phyloP scores from a whole-genome alignment of 2,888 invertebrate species.

The Mesorhabditis belari region DNA sequence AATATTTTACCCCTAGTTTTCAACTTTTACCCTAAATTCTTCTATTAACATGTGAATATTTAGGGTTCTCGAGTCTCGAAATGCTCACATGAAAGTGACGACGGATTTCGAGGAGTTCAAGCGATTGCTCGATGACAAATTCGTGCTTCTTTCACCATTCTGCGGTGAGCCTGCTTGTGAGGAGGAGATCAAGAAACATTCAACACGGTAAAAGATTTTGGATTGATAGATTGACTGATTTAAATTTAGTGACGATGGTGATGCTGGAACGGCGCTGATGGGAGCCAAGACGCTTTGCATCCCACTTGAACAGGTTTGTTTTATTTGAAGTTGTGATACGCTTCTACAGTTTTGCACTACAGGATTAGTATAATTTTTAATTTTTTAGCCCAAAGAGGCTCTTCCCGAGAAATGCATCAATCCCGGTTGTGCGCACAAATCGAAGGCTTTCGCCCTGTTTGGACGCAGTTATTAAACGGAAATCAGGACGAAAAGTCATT shows the following conservation, averaged over 20 bases:
- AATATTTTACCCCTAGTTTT: not conserved
- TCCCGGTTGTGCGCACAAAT: slow-evolving; percentile 72
- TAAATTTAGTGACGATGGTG: slow-evolving; percentile 55
- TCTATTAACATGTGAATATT: slow-evolving; percentile 14
- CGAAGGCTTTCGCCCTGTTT: slow-evolving; percentile 81
- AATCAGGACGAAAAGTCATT: too few species aligned
- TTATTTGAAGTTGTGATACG: slow-evolving; percentile 7
- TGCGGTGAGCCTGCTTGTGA: slow-evolving; percentile 84
- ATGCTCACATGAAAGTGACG: slow-evolving; percentile 67
- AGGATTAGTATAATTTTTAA: not conserved
- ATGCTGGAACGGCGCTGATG: slow-evolving; percentile 62
- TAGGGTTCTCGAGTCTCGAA: slow-evolving; percentile 74
- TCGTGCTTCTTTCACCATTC: slow-evolving; percentile 86
- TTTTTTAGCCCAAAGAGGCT: slow-evolving; percentile 24
- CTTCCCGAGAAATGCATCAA: slow-evolving; percentile 70
- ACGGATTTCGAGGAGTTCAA: slow-evolving; percentile 78
- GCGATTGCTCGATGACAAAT: slow-evolving; percentile 74
- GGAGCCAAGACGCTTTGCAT: slow-evolving; percentile 98
- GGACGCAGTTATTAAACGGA: slow-evolving; percentile 80
- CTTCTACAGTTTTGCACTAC: not conserved
- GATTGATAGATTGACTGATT: slow-evolving; percentile 64
- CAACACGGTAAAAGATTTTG: slow-evolving; percentile 29
- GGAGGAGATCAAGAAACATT: slow-evolving; percentile 83
- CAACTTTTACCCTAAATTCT: not conserved
- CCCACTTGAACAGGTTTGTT: slow-evolving; percentile 76